Evolutionary conservation across 2,113 vertebrate species (phyloP), one percentile per base, ranked within the genome.

Genomic region (Ursus arctos): DNA sequence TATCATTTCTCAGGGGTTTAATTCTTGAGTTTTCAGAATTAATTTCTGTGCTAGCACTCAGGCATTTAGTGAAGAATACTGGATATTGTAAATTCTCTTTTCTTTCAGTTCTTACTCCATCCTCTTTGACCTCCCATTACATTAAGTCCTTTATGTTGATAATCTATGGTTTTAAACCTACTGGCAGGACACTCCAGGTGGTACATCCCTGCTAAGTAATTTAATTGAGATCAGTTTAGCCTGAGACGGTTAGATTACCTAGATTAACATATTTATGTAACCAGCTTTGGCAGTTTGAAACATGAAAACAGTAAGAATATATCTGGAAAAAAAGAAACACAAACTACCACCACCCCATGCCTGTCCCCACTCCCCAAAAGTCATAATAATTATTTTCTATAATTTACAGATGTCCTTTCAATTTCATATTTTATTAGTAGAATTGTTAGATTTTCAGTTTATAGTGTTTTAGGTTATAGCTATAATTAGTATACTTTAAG

Each of bases 251-350:
- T 79, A 79, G 79, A 90, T 96, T 88, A 74, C 80, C 43, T 88
- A 92, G 67, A 90, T 96, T 96, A 88, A 88, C 91, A 85, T 92
- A 95, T 79, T 97, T 94, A 97, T 94, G 88, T 76, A 95, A 81
- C 18, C 18, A 76, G n/a, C 28, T 40, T 71, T 57, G 53, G 55
- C 77, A 85, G 51, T 81, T 76, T 81, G 43, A 95, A 95, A 81
- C 43, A 93, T 6, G 49, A 65, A 94, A 88, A 72, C 13, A 77
- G 18, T 49, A 16, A 76, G 18, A 86, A 49, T 43, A 24, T 15
- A 76, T 87, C 49, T 55, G 6, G 19, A 76, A 59, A 88, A 84
- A 55, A 95, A 36, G 15, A 79, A 55, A 93, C 1, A 33, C 40
- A 22, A 74, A 53, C 6, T 67, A 10, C 40, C 1, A 57, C 24